Evolutionary conservation across 2,113 vertebrate species (phyloP).

Genomic region (Plecotus auritus): DNA sequence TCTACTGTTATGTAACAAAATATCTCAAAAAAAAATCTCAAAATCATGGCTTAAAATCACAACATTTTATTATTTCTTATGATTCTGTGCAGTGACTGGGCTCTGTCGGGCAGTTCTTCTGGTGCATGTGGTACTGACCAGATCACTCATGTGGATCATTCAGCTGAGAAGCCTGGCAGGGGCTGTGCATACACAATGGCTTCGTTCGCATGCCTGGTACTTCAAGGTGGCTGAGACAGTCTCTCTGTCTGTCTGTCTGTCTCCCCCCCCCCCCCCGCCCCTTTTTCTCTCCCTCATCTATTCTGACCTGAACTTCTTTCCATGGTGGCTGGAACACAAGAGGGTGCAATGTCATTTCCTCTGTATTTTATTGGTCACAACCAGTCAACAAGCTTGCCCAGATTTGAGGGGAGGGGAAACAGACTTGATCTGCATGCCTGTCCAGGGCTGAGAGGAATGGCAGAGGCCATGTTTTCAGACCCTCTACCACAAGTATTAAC

Average conservation of each 20-base stretch:
- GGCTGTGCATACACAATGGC: background rate
- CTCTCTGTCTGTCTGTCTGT: background rate
- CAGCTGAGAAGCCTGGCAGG: background rate
- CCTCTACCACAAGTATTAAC: background rate
- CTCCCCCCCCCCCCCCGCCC: background rate
- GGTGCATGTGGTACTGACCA: background rate
- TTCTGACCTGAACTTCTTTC: background rate
- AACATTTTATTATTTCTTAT: background rate
- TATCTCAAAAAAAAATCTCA: background rate
- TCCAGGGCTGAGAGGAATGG: background rate
- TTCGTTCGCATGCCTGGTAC: background rate
- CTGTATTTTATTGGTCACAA: background rate
- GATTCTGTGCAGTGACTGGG: background rate
- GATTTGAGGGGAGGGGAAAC: background rate
- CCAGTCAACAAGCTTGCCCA: background rate
- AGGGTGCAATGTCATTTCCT: background rate
- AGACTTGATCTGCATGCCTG: background rate
- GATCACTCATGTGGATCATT: background rate
- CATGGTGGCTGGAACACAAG: background rate
- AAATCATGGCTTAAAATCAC: background rate
- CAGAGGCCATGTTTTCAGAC: background rate
- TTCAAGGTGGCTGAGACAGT: background rate
- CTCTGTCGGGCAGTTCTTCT: background rate
- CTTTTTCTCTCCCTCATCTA: background rate
- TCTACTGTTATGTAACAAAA: background rate